phyloP scores from a whole-genome alignment of 1,140 invertebrate species.

The Drosophila bifasciata region DNA sequence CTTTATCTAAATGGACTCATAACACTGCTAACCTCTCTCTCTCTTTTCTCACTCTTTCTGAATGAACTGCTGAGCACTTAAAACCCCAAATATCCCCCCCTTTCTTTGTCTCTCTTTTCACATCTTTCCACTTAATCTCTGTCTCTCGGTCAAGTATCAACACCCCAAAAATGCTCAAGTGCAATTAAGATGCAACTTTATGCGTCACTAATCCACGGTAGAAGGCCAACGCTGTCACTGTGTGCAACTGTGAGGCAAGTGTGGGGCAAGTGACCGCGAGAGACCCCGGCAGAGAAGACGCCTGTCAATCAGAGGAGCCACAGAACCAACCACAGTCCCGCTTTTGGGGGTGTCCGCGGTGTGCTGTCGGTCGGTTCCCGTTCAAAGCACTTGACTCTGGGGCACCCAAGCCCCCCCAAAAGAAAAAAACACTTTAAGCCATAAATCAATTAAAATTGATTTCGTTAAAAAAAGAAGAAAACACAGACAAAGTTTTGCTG shows the following conservation, averaged over 20 bases:
- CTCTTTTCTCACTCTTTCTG: too few species aligned
- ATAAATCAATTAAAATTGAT: slow-evolving; percentile 82
- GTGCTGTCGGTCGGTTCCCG: neutral
- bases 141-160: slow-evolving; percentile 52
- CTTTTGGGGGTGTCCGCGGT: too few species aligned
- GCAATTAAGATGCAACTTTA: slow-evolving; percentile 78
- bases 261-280: slow-evolving; percentile 17
- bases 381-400: slow-evolving; percentile 54
- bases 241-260: too few species aligned
- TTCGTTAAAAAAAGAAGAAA: slow-evolving; percentile 24
- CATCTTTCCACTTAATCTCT: slow-evolving; percentile 21
- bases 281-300: slow-evolving; percentile 39
- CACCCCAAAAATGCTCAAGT: slow-evolving; percentile 50
- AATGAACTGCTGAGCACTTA: slow-evolving; percentile 12
- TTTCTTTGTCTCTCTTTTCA: slow-evolving; percentile 19
- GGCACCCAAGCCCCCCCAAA: slow-evolving; percentile 52
- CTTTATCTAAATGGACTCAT: slow-evolving; percentile 33
- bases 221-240: slow-evolving; percentile 29
- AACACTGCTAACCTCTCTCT: slow-evolving; percentile 23
- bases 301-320: slow-evolving; percentile 65
- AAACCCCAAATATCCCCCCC: too few species aligned
- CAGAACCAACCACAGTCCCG: slow-evolving; percentile 30
- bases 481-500: slow-evolving; percentile 10
- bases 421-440: slow-evolving; percentile 73
- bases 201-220: slow-evolving; percentile 68